phyloP scores from a whole-genome alignment of 35 echinoderm and acorn worm genomes.

The Hemicentrotus pulcherrimus region DNA sequence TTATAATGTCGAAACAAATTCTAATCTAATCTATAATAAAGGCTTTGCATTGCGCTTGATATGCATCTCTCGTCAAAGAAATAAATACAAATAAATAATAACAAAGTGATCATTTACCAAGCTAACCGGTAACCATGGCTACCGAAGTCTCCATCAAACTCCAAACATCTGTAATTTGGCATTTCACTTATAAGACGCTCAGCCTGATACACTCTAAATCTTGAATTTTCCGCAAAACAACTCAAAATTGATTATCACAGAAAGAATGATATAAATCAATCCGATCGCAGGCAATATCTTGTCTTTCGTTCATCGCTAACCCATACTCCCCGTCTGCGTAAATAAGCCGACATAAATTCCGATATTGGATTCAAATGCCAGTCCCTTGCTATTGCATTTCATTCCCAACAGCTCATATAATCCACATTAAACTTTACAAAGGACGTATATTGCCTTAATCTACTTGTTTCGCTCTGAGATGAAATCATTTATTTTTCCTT shows the following conservation, averaged over 20 bases:
- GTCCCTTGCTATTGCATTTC: neutral
- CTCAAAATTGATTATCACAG: constrained; percentile 30
- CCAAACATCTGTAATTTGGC: neutral
- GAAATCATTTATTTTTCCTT: neutral
- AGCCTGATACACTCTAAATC: neutral
- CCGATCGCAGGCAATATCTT: constrained; percentile 13
- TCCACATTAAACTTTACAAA: constrained; percentile 19
- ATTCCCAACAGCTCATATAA: neutral
- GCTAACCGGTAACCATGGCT: neutral
- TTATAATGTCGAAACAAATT: neutral
- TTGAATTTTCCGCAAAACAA: constrained; percentile 24
- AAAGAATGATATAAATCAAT: constrained; percentile 15
- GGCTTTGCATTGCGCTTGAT: neutral
- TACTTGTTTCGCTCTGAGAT: neutral
- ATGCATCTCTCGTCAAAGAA: neutral
- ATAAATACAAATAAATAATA: neutral
- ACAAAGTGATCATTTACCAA: neutral
- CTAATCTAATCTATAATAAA: constrained; percentile 1
- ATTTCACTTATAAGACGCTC: constrained; percentile 11
- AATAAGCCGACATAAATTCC: constrained; percentile 4
- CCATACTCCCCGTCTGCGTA: neutral
- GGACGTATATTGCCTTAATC: constrained; percentile 10
- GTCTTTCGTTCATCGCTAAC: neutral
- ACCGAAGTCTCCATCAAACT: constrained; percentile 5
- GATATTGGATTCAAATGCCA: constrained; percentile 7